These are phyloP conservation scores for Drosophila hawaiiensis DNA, from an alignment of 2,888 invertebrate genomes.

Conservation along the genomic window DNA sequence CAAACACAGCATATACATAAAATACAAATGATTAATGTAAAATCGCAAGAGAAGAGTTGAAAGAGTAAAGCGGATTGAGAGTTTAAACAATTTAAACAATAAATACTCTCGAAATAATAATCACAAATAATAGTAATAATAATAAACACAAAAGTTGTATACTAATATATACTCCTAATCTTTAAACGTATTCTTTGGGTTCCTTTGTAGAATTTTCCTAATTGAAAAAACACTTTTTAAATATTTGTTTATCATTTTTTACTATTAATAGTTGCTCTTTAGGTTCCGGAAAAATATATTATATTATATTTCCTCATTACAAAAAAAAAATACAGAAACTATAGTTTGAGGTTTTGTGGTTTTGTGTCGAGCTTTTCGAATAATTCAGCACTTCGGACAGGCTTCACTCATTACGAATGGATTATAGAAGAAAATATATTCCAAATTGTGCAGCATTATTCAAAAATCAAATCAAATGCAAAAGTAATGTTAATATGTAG, in stretches of 20 bases:
- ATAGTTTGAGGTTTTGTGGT: not conserved
- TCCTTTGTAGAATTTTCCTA: not conserved
- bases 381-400: not conserved
- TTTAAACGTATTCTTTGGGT: not conserved
- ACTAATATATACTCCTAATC: not conserved
- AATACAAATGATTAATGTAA: conserved; percentile 33
- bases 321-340: not conserved
- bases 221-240: not conserved
- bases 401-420: not conserved
- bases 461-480: too few relatives aligned
- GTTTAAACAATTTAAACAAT: not conserved
- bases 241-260: not conserved
- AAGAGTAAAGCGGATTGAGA: not conserved
- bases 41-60: not conserved
- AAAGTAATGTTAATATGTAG: too few relatives aligned
- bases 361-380: not conserved
- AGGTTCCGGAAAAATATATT: not conserved
- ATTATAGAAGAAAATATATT: not conserved
- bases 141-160: not conserved
- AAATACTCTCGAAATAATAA: conserved; percentile 6
- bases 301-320: conserved; percentile 1
- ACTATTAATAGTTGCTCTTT: not conserved
- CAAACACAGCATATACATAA: conserved; percentile 1
- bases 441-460: not conserved
- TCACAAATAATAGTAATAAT: not conserved